Percentiles rank a stretch among this genome's conserved stretches.
phyloP scores from a whole-genome alignment of 1,140 invertebrate genomes.

The Teleopsis dalmanni region DNA sequence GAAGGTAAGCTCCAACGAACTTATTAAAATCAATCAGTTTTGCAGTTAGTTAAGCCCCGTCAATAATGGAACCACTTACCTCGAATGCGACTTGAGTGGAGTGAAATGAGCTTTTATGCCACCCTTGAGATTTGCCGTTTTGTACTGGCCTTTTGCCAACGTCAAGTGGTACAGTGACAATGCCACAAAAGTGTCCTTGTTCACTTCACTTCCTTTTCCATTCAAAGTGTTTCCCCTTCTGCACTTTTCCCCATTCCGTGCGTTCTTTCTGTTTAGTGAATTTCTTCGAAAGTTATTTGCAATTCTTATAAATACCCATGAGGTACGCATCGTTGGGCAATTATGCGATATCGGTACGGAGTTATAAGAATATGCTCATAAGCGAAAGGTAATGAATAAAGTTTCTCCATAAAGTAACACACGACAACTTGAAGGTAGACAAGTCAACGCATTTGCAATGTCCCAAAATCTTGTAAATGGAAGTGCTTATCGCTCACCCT shows the following conservation, averaged over 20 bases:
- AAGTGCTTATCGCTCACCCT: not conserved
- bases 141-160: not conserved
- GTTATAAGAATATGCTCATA: conserved; percentile 1
- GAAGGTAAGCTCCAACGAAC: conserved; percentile 3
- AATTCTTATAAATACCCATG: conserved; percentile 41
- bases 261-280: too few species aligned
- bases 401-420: conserved; percentile 16
- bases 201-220: not conserved
- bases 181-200: conserved; percentile 27
- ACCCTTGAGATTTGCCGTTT: conserved; percentile 35
- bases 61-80: conserved; percentile 42
- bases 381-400: conserved; percentile 25
- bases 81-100: conserved; percentile 8
- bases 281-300: too few species aligned
- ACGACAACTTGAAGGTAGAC: not conserved
- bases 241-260: too few species aligned
- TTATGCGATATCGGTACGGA: conserved; percentile 13
- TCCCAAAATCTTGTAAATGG: not conserved
- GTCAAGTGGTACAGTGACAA: conserved; percentile 11
- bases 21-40: conserved; percentile 43
- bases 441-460: not conserved
- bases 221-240: too few species aligned
- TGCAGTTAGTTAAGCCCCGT: conserved; percentile 35
- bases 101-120: conserved; percentile 32
- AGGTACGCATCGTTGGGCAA: conserved; percentile 37